Evolutionary conservation across 2,888 invertebrate genomes (phyloP).

Genomic region (Rhagium mordax): DNA sequence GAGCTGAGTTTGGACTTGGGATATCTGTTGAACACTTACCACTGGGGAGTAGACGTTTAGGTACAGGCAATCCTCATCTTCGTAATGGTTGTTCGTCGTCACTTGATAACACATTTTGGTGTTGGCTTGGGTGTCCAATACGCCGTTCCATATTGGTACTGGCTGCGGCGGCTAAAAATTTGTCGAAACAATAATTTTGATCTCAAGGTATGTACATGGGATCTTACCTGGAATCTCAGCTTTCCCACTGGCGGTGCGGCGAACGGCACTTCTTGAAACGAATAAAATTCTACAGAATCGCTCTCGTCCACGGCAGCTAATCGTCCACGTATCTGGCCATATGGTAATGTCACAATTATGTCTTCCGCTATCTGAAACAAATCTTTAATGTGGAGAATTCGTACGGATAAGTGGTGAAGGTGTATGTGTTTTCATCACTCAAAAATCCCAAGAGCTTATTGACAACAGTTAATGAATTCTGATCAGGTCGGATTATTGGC

Average conservation of each 20-base stretch:
- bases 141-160: constrained; percentile 30
- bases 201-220: neutral
- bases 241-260: constrained; percentile 56
- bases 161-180: constrained; percentile 34
- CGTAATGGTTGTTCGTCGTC: constrained; percentile 9
- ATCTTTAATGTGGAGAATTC: too few relatives aligned
- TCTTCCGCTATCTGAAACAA: constrained; percentile 29
- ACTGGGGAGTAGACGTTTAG: constrained; percentile 46
- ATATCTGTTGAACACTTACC: constrained; percentile 33
- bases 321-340: constrained; percentile 50
- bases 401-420: too few relatives aligned
- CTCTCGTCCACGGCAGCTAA: constrained; percentile 22
- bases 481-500: too few relatives aligned
- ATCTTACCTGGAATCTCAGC: constrained; percentile 56
- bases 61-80: constrained; percentile 48
- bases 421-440: too few relatives aligned
- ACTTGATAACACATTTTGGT: constrained; percentile 41
- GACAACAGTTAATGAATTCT: too few relatives aligned
- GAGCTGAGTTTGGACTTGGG: too few relatives aligned
- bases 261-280: constrained; percentile 55
- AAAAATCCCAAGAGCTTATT: too few relatives aligned
- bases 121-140: constrained; percentile 33
- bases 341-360: constrained; percentile 38
- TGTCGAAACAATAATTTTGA: neutral
- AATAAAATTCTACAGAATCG: constrained; percentile 41